Evolutionary conservation across 2,888 invertebrate species (phyloP).

Genomic region (Stomorhina lunata): DNA sequence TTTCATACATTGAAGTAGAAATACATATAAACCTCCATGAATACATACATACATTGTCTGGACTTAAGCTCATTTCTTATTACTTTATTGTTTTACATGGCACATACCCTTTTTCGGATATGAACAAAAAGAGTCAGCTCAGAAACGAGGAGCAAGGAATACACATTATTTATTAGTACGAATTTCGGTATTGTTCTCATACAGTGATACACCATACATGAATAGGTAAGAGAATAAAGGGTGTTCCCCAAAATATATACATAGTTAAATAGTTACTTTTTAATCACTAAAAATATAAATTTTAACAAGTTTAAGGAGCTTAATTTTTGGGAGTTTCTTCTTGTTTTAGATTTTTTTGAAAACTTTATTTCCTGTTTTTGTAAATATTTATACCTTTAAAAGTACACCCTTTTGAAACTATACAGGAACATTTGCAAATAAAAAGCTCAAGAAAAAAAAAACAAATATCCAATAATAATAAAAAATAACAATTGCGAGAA

Average conservation of each 20-base stretch:
- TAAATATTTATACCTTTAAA: too few species aligned
- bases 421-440: conserved; percentile 3
- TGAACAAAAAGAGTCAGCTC: background rate
- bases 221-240: too few species aligned
- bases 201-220: background rate
- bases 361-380: too few species aligned
- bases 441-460: background rate
- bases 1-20: background rate
- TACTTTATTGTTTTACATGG: conserved; percentile 24
- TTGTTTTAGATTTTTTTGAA: too few species aligned
- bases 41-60: conserved; percentile 23
- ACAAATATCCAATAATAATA: background rate
- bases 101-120: conserved; percentile 1
- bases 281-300: too few species aligned
- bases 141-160: background rate
- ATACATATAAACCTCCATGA: background rate
- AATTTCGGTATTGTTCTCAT: background rate
- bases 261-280: too few species aligned
- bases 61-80: conserved; percentile 40
- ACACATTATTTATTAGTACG: conserved; percentile 39
- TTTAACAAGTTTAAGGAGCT: too few species aligned
- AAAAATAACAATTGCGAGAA: conserved; percentile 13
- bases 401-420: too few species aligned
- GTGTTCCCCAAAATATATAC: too few species aligned
- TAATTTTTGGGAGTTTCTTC: too few species aligned